Evolutionary conservation across 1,140 invertebrate genomes (phyloP).

Genomic region (silkworm (Bombyx mori)): DNA sequence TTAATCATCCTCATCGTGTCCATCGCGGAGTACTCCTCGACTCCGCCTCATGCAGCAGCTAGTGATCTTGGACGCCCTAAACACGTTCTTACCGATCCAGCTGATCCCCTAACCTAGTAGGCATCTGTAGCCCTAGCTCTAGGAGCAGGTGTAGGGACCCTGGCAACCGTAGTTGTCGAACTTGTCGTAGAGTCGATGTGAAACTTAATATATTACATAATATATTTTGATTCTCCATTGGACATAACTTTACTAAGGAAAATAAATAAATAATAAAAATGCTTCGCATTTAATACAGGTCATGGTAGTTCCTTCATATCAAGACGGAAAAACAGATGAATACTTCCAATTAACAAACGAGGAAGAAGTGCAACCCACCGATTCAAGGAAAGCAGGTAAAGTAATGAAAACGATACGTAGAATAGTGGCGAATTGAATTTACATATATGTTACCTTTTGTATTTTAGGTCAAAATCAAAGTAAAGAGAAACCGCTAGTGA

Average conservation of each 20-base stretch:
- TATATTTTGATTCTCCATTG: neutral
- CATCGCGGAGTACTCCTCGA: too few relatives aligned
- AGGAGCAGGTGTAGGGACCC: too few relatives aligned
- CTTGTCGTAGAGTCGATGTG: neutral
- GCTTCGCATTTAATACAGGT: conserved; percentile 70
- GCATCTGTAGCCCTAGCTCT: too few relatives aligned
- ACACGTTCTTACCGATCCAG: too few relatives aligned
- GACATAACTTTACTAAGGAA: neutral
- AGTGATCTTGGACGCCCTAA: too few relatives aligned
- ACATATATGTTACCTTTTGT: neutral
- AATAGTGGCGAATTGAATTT: neutral
- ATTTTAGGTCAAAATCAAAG: neutral
- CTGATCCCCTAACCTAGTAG: too few relatives aligned
- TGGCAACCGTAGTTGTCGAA: too few relatives aligned
- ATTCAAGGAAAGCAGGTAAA: conserved; percentile 79
- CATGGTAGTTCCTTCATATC: conserved; percentile 93
- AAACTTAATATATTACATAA: neutral
- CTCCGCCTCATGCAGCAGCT: too few relatives aligned
- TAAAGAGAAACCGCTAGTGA: conserved; percentile 75
- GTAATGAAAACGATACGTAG: neutral
- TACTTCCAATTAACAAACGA: conserved; percentile 75
- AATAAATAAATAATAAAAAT: neutral
- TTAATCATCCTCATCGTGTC: too few relatives aligned
- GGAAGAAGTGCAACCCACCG: conserved; percentile 34
- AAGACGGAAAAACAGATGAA: conserved; percentile 87